Conservation (phyloP, 2,888 invertebrate species). For the Prosapia bicincta region DNA sequence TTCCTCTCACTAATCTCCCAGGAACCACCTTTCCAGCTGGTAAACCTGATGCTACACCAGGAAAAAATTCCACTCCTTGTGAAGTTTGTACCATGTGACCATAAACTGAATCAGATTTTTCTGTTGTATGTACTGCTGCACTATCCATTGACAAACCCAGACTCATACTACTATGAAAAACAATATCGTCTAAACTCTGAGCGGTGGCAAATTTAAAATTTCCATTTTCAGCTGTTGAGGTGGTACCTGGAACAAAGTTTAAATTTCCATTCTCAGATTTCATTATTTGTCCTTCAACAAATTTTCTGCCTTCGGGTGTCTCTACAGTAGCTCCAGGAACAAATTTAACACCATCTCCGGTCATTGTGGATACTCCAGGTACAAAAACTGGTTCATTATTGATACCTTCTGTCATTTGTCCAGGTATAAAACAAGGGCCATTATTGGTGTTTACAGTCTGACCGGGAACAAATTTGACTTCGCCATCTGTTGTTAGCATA, state of each 20-base stretch:
- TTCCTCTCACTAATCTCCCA: constrained; percentile 60
- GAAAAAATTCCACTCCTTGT: constrained; percentile 63
- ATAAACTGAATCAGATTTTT: constrained; percentile 50
- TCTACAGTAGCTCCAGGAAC: constrained; percentile 60
- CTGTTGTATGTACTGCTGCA: constrained; percentile 28
- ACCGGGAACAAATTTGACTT: constrained; percentile 66
- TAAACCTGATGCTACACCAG: constrained; percentile 50
- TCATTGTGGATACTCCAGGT: constrained; percentile 53
- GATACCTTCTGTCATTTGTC: constrained; percentile 55
- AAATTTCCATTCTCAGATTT: constrained; percentile 54
- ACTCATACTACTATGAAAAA: constrained; percentile 44
- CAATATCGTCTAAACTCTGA: constrained; percentile 55
- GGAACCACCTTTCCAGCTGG: constrained; percentile 59
- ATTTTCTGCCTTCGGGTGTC: constrained; percentile 60
- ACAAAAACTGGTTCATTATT: constrained; percentile 62
- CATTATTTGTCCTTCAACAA: constrained; percentile 63
- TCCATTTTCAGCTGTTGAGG: constrained; percentile 51
- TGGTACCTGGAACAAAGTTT: constrained; percentile 59
- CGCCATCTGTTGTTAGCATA: constrained; percentile 56
- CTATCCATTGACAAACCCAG: constrained; percentile 34
- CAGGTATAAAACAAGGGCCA: constrained; percentile 65
- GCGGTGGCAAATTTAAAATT: constrained; percentile 58
- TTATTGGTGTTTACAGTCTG: constrained; percentile 69
- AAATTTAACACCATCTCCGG: constrained; percentile 51
- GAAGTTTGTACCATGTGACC: constrained; percentile 64